Conservation (phyloP, 2,888 invertebrate species). For the Coelopa pilipes region DNA sequence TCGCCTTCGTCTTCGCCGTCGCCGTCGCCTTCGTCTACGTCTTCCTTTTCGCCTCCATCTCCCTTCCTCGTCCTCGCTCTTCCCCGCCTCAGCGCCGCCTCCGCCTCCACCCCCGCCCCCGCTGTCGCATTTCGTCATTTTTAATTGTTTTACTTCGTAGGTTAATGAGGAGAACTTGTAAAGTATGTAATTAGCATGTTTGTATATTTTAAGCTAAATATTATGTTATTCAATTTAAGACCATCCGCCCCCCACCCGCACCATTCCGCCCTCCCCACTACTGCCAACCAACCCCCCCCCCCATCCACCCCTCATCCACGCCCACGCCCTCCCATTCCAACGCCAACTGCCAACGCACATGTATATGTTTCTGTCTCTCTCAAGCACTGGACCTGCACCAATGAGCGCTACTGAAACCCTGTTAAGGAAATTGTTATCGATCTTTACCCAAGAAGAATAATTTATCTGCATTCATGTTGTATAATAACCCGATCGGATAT, state of each 20-base stretch:
- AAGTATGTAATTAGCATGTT: conserved; percentile 35
- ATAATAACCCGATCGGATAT: conserved; percentile 19
- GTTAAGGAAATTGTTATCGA: conserved; percentile 21
- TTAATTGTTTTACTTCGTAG: conserved; percentile 24
- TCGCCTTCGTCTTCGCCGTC: not conserved
- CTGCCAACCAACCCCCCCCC: not conserved
- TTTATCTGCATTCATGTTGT: conserved; percentile 23
- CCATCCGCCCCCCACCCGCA: not conserved
- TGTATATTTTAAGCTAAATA: conserved; percentile 33
- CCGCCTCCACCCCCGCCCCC: not conserved
- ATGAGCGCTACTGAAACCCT: conserved; percentile 30
- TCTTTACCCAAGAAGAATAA: conserved; percentile 7
- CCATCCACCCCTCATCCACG: not conserved
- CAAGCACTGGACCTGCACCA: not conserved
- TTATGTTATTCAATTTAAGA: conserved; percentile 25
- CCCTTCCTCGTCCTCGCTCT: not conserved
- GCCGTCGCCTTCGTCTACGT: not conserved
- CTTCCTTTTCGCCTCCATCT: not conserved
- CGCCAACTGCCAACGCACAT: not conserved
- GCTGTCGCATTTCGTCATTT: conserved; percentile 19
- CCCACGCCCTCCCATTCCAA: not conserved
- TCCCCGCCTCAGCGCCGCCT: not conserved
- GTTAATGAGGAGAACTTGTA: conserved; percentile 26
- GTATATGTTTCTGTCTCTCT: not conserved
- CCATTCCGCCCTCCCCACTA: not conserved